Conservation (phyloP, 2,888 invertebrate genomes). For the Caenorhabditis sp. region DNA sequence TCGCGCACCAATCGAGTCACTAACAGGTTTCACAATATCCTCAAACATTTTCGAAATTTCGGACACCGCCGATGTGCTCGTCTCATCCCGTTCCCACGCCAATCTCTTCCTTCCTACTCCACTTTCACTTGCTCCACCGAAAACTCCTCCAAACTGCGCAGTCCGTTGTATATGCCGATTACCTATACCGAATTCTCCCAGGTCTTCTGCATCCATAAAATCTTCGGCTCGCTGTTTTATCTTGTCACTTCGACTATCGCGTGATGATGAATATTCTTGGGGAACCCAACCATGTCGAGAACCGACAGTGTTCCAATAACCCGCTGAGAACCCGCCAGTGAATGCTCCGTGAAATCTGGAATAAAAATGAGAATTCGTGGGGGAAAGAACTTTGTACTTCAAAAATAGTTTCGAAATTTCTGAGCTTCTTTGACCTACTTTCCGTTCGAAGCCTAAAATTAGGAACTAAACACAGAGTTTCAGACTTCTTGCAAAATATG, state of each 20-base stretch:
- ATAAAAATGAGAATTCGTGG: not conserved
- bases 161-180: conserved; percentile 85
- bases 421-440: not conserved
- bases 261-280: conserved; percentile 86
- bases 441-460: too few species aligned
- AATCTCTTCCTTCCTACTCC: conserved; percentile 48
- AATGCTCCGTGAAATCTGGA: conserved; percentile 92
- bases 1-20: conserved; percentile 86
- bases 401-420: too few species aligned
- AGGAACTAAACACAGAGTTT: too few species aligned
- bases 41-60: conserved; percentile 49
- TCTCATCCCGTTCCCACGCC: conserved; percentile 64
- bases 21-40: conserved; percentile 72
- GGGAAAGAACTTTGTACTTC: too few species aligned
- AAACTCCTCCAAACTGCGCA: conserved; percentile 77
- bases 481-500: too few species aligned
- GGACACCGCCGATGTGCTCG: conserved; percentile 19
- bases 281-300: conserved; percentile 91
- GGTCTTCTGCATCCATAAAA: conserved; percentile 96
- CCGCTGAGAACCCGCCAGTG: conserved; percentile 96
- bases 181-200: conserved; percentile 92
- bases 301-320: conserved; percentile 95
- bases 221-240: conserved; percentile 82
- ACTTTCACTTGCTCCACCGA: too few species aligned
- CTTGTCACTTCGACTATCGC: conserved; percentile 78